Base-by-base conservation (phyloP, 2,797 vertebrate genomes). In the Lacerta agilis region DNA sequence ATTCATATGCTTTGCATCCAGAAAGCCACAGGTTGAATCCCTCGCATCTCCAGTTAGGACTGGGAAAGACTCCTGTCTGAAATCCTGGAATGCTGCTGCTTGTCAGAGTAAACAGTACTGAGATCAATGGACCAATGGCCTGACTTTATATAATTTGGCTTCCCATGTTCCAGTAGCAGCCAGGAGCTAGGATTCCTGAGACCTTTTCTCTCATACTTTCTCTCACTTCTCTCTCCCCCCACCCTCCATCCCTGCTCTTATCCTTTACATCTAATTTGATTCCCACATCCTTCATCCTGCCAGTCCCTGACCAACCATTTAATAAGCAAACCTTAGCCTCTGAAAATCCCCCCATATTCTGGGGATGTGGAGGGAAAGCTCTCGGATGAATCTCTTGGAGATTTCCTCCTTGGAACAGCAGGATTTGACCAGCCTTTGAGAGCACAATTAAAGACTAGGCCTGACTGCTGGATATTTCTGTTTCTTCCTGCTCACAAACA, bases 161-260 rank as follows among this genome's bases (percentile, higher is more conserved):
- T 77, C 38, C 83, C 17, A 25, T 27, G 13, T 36, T 58, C 45
- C 25, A 71, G n/a, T 33, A 71, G 69, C 27, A 36, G 82, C 85
- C 79, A 41, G 49, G 41, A 84, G 82, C 72, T 8, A 45, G 77
- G 79, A 88, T 86, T 84, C 90, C 83, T 83, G 89, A 88, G 82
- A 1, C 17, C 45, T 73, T 91, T 87, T 78, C 25, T 13, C 55
- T n/a, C 25, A 29, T 69, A 17, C 18, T 79, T 20, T 72, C 36
- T n/a, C 11, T 58, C 17, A 38, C 4, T 78, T 79, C 89, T 45
- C 89, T 45, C 29, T 83, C 88, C 18, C 10, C 49, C 67, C 33
- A 18, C 88, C 27, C 10, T 49, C 61, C 36, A 18, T 55, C 29
- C 66, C 38, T 41, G 45, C 13, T 67, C 36, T n/a, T 43, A 36